These are phyloP conservation scores for Onthophagus taurus DNA, from an alignment of 1,140 invertebrate species.

Conservation along the genomic window DNA sequence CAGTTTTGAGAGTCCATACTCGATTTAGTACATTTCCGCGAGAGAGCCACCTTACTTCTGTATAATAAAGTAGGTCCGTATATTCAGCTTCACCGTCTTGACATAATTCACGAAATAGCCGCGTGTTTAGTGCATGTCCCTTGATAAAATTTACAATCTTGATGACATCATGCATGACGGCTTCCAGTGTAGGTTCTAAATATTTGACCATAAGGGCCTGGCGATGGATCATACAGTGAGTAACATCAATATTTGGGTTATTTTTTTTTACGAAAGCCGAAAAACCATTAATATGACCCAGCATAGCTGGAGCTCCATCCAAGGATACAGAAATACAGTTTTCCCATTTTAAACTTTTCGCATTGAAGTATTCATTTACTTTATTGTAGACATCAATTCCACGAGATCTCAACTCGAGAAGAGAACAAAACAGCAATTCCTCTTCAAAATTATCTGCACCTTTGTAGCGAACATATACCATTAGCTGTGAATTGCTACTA, in stretches of 20 bases:
- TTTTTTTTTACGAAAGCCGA: constrained; percentile 17
- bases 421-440: constrained; percentile 16
- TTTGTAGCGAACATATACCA: constrained; percentile 20
- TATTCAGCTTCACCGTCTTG: constrained; percentile 24
- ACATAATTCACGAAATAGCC: constrained; percentile 25
- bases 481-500: constrained; percentile 19
- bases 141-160: constrained; percentile 21
- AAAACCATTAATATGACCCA: constrained; percentile 18
- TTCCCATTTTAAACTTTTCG: constrained; percentile 18
- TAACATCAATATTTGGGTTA: constrained; percentile 22
- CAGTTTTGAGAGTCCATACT: constrained; percentile 18
- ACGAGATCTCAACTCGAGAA: constrained; percentile 18
- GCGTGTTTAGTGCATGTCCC: constrained; percentile 23
- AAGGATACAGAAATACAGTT: constrained; percentile 13
- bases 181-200: constrained; percentile 22
- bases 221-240: constrained; percentile 23
- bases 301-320: constrained; percentile 14
- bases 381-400: constrained; percentile 17
- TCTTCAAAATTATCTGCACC: constrained; percentile 20
- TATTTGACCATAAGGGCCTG: constrained; percentile 20
- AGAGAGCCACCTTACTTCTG: constrained; percentile 26
- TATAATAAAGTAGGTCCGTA: constrained; percentile 27
- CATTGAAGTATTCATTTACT: constrained; percentile 15
- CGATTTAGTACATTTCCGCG: too few relatives aligned
- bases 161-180: constrained; percentile 21